Percentiles rank a stretch among this genome's conserved stretches.
Conservation (phyloP, 2,888 invertebrate species). For the Meta bourneti region DNA sequence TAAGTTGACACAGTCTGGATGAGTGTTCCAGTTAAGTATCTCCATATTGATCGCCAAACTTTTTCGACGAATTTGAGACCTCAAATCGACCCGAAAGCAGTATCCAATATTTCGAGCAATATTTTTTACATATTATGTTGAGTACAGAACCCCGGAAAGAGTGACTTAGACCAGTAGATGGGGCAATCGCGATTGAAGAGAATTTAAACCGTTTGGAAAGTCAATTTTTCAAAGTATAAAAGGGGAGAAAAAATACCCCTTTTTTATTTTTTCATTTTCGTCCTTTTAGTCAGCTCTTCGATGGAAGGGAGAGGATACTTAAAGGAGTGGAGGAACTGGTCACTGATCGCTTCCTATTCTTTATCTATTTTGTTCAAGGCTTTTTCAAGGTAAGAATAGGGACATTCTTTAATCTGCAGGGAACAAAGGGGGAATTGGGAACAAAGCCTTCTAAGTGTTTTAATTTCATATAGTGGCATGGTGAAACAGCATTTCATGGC, state of each 20-base stretch:
- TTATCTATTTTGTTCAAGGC: conserved; percentile 38
- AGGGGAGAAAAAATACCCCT: neutral
- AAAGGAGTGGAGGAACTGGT: neutral
- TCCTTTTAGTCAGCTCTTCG: neutral
- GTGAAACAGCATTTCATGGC: neutral
- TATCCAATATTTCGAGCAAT: too few relatives aligned
- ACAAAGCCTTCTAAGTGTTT: neutral
- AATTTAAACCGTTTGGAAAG: conserved; percentile 31
- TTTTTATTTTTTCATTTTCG: too few relatives aligned
- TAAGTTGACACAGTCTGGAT: too few relatives aligned
- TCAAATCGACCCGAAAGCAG: too few relatives aligned
- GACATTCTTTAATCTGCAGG: neutral
- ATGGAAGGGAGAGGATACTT: neutral
- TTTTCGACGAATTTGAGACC: too few relatives aligned
- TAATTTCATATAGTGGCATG: neutral
- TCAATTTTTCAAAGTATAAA: conserved; percentile 29
- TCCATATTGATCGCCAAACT: too few relatives aligned
- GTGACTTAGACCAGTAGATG: conserved; percentile 21
- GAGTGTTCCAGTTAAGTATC: too few relatives aligned
- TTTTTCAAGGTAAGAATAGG: neutral
- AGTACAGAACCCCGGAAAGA: neutral
- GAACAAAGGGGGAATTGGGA: neutral
- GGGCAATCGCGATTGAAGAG: conserved; percentile 8
- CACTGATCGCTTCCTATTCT: conserved; percentile 22
- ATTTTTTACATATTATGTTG: too few relatives aligned